phyloP scores from a whole-genome alignment of 2,888 invertebrate species.

The Mallateleia sp. region DNA sequence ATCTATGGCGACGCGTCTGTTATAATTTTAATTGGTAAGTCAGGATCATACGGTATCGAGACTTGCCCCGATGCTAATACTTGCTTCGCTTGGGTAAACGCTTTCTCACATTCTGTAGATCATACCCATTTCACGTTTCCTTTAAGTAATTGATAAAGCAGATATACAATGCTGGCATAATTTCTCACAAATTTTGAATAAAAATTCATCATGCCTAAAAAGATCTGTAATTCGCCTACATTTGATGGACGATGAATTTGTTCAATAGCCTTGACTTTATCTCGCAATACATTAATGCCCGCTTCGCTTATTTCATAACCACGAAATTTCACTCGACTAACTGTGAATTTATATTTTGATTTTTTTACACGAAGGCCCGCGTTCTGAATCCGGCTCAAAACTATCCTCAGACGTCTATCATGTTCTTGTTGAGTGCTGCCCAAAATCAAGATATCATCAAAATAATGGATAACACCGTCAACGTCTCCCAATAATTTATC shows the following conservation, averaged over 20 bases:
- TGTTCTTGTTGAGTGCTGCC: constrained; percentile 78
- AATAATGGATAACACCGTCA: constrained; percentile 66
- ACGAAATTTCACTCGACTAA: constrained; percentile 79
- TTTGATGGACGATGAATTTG: constrained; percentile 1
- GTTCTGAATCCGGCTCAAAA: constrained; percentile 80
- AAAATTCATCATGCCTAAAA: constrained; percentile 40
- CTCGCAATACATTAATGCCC: constrained; percentile 48
- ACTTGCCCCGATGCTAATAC: neutral
- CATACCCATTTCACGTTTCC: neutral
- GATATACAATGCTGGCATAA: neutral
- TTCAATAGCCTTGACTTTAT: constrained; percentile 63
- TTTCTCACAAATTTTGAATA: constrained; percentile 39
- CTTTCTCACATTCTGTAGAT: neutral
- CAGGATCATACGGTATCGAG: constrained; percentile 63
- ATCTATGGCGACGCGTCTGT: constrained; percentile 67
- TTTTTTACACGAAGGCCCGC: constrained; percentile 81
- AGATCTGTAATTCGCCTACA: constrained; percentile 11
- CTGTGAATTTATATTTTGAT: constrained; percentile 83
- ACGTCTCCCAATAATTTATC: constrained; percentile 83
- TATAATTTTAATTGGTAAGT: constrained; percentile 49
- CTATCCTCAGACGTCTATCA: constrained; percentile 77
- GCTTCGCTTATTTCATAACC: constrained; percentile 76
- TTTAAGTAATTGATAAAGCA: neutral
- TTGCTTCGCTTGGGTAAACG: constrained; percentile 9
- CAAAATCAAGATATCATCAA: constrained; percentile 84